Evolutionary conservation across 2,113 vertebrate genomes (phyloP).

Genomic region (Oreochromis tanganicae): DNA sequence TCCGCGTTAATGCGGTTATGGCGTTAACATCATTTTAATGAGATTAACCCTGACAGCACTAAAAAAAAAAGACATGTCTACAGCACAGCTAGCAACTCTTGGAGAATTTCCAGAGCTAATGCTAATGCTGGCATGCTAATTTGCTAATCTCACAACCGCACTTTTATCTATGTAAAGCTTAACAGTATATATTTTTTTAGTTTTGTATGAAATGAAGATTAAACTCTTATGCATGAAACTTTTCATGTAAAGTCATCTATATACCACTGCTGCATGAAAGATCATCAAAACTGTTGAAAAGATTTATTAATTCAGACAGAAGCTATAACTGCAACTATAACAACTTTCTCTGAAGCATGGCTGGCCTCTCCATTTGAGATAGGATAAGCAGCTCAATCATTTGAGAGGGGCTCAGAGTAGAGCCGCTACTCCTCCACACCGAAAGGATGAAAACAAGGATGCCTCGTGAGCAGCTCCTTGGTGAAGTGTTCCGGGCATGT

Average conservation of each 20-base stretch:
- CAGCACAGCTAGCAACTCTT: neutral
- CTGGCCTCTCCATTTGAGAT: no score
- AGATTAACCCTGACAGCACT: neutral
- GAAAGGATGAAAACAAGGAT: no score
- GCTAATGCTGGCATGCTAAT: neutral
- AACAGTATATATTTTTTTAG: neutral
- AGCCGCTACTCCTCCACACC: no score
- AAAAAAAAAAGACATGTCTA: neutral
- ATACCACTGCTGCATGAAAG: neutral
- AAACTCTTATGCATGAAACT: accelerated
- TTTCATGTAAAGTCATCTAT: neutral
- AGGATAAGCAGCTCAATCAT: no score
- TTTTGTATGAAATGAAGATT: neutral
- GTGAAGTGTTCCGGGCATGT: no score
- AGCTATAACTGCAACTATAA: no score
- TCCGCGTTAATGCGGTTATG: neutral
- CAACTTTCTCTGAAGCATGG: no score
- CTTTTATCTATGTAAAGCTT: neutral
- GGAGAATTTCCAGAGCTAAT: neutral
- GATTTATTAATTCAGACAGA: no score
- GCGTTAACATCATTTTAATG: neutral
- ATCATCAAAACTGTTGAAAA: no score
- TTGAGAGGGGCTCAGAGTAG: no score
- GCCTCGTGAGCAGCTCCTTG: no score
- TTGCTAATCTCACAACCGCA: neutral